Evolutionary conservation across 2,797 vertebrate genomes (phyloP).

Genomic region (Pogonophryne albipinna): DNA sequence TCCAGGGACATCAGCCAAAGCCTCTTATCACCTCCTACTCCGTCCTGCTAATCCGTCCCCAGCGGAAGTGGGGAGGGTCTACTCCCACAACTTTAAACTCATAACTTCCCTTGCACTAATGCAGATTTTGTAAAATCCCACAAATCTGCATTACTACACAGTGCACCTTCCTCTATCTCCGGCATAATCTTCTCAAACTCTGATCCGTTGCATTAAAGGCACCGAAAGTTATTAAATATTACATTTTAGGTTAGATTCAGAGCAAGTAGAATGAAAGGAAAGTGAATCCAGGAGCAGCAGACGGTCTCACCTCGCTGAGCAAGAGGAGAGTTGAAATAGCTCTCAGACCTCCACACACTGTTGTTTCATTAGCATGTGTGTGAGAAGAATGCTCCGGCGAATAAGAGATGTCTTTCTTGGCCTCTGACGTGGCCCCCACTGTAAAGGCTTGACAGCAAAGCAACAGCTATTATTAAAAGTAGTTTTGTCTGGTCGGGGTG

Average conservation of each 20-base stretch:
- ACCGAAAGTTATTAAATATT: slow-evolving; percentile 9
- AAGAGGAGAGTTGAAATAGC: slow-evolving; percentile 31
- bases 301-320: slow-evolving; percentile 25
- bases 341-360: slow-evolving; percentile 31
- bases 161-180: not conserved
- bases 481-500: not conserved
- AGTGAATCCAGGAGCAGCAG: slow-evolving; percentile 19
- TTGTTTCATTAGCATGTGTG: slow-evolving; percentile 67
- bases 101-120: not conserved
- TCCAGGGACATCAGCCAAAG: slow-evolving; percentile 21
- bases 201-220: slow-evolving; percentile 8
- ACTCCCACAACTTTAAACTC: not conserved
- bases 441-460: slow-evolving; percentile 37
- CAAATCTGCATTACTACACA: not conserved
- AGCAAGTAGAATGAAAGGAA: slow-evolving; percentile 8
- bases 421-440: not conserved
- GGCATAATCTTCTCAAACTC: not conserved
- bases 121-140: not conserved
- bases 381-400: slow-evolving; percentile 60
- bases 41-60: slow-evolving; percentile 13
- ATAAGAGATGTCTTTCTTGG: slow-evolving; percentile 31
- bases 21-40: slow-evolving; percentile 38
- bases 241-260: slow-evolving; percentile 7
- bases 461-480: slow-evolving; percentile 36
- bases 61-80: slow-evolving; percentile 1